Evolutionary conservation across 2,888 invertebrate species (phyloP).

Genomic region (Drosophila melanosoma): DNA sequence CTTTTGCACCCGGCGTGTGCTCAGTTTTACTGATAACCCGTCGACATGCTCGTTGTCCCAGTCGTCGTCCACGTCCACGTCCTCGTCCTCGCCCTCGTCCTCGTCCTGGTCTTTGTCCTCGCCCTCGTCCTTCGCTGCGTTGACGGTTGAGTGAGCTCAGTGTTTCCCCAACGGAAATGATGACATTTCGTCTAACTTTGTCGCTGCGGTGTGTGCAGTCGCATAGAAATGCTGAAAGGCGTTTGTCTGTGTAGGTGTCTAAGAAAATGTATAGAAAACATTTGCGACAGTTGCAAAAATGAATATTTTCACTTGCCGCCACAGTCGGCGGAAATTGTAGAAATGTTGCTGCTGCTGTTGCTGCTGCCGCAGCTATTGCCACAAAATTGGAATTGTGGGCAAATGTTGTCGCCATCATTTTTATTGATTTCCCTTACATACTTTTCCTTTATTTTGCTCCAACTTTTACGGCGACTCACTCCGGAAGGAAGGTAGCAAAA

Average conservation of each 20-base stretch:
- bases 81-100: neutral
- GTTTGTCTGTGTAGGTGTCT: conserved; percentile 56
- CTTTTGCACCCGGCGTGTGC: conserved; percentile 48
- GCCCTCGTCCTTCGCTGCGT: neutral
- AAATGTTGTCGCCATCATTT: conserved; percentile 73
- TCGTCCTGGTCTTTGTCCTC: neutral
- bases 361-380: conserved; percentile 46
- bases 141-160: conserved; percentile 63
- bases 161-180: conserved; percentile 77
- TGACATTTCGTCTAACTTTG: conserved; percentile 82
- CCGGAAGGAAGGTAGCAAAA: conserved; percentile 78
- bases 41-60: conserved; percentile 17
- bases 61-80: conserved; percentile 13
- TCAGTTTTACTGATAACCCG: conserved; percentile 48
- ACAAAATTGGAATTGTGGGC: conserved; percentile 76
- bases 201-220: conserved; percentile 66
- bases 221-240: conserved; percentile 66
- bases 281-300: conserved; percentile 62
- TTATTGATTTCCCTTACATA: conserved; percentile 76
- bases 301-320: conserved; percentile 69
- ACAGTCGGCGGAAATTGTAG: conserved; percentile 65
- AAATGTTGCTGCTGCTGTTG: conserved; percentile 55
- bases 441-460: conserved; percentile 48
- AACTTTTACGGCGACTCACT: conserved; percentile 16
- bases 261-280: conserved; percentile 54